phyloP scores from a whole-genome alignment of 30 jellyfish, hydroid and myxozoan genomes.

The Clytia hemisphaerica region DNA sequence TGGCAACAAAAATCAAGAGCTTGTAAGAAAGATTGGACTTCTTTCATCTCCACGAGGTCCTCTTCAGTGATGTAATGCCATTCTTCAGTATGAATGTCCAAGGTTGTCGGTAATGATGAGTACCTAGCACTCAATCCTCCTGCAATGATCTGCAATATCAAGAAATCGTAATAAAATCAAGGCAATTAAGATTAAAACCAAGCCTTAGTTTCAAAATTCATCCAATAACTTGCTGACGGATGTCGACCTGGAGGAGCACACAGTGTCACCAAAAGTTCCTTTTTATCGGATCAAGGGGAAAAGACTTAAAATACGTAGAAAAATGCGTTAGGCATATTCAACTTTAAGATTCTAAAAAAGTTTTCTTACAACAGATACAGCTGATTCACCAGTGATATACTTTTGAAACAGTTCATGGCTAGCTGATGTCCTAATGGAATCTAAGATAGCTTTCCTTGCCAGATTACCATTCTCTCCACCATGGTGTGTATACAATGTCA shows the following conservation, averaged over 20 bases:
- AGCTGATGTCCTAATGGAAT: slow-evolving; percentile 55
- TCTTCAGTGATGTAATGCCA: slow-evolving; percentile 63
- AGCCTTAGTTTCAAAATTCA: too few relatives aligned
- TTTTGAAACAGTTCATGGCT: slow-evolving; percentile 36
- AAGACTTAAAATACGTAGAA: neutral
- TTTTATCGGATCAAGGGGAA: neutral
- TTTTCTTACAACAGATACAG: slow-evolving; percentile 68
- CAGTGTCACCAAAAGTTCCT: too few relatives aligned
- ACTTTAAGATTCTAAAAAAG: neutral
- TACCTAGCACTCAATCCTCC: slow-evolving; percentile 85
- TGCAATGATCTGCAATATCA: slow-evolving; percentile 92
- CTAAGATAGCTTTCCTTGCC: slow-evolving; percentile 62
- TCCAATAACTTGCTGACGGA: too few relatives aligned
- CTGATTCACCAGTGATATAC: slow-evolving; percentile 60
- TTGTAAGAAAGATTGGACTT: slow-evolving; percentile 45
- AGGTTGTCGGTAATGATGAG: slow-evolving; percentile 78
- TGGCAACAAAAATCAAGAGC: slow-evolving; percentile 68
- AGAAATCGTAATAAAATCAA: neutral
- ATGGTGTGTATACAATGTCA: slow-evolving; percentile 59
- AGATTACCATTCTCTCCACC: slow-evolving; percentile 53
- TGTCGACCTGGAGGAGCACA: too few relatives aligned
- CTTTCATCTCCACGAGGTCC: slow-evolving; percentile 41
- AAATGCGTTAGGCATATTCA: too few relatives aligned
- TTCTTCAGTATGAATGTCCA: slow-evolving; percentile 55
- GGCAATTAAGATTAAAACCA: neutral